Evolutionary conservation across 2,888 invertebrate genomes (phyloP).

Genomic region (Gisinianus flammeolus): DNA sequence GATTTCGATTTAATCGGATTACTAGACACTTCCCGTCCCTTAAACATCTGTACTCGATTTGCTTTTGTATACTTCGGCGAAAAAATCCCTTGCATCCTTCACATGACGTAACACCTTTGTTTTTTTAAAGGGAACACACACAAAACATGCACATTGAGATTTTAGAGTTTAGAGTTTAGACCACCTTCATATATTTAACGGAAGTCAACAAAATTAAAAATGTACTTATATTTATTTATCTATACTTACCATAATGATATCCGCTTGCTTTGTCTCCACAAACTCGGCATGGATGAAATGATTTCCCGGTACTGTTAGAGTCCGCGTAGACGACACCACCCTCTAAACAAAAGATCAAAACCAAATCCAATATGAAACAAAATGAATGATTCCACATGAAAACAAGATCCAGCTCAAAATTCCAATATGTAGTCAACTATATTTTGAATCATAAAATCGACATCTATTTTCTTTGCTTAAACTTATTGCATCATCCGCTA

Average conservation of each 20-base stretch:
- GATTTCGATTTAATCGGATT: slow-evolving; percentile 89
- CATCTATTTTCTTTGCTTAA: neutral
- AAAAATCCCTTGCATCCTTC: slow-evolving; percentile 99
- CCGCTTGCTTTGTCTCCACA: slow-evolving; percentile 96
- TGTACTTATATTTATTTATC: too few relatives aligned
- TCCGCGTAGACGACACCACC: slow-evolving; percentile 66
- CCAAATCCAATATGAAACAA: neutral
- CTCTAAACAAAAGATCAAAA: slow-evolving; percentile 25
- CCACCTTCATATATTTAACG: neutral
- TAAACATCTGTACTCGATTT: slow-evolving; percentile 90
- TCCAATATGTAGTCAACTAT: slow-evolving; percentile 1
- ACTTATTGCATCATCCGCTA: neutral
- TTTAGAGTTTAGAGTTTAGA: neutral
- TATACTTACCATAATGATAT: slow-evolving; percentile 79
- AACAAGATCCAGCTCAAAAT: too few relatives aligned
- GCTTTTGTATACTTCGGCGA: slow-evolving; percentile 93
- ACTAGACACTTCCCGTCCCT: slow-evolving; percentile 93
- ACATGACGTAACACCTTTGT: slow-evolving; percentile 91
- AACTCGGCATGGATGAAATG: slow-evolving; percentile 92
- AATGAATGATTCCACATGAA: neutral
- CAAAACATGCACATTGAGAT: too few relatives aligned
- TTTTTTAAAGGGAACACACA: too few relatives aligned
- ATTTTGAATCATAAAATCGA: neutral
- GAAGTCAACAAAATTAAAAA: neutral
- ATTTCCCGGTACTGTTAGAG: slow-evolving; percentile 79